phyloP scores from a whole-genome alignment of 2,797 vertebrate species.

The Tarsius wallacei region DNA sequence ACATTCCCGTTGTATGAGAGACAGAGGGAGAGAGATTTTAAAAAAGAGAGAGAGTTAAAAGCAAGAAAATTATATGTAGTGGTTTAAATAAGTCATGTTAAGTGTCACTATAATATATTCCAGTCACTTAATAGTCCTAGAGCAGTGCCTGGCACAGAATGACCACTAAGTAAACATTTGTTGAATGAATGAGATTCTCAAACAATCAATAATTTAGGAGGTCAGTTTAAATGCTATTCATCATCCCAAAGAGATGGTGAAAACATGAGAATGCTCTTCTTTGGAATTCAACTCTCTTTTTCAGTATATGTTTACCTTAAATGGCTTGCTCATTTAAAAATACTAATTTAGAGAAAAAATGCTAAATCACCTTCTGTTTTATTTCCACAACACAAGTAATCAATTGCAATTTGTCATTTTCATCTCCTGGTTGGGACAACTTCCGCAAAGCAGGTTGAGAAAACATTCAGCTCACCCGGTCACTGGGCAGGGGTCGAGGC shows the following conservation, averaged over 20 bases:
- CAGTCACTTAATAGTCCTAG: background rate
- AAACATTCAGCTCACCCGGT: background rate
- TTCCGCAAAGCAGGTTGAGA: background rate
- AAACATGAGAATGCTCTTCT: background rate
- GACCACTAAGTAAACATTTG: background rate
- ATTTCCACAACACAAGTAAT: background rate
- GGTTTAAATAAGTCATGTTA: background rate
- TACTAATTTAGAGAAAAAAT: background rate
- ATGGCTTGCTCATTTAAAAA: background rate
- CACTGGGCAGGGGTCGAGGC: background rate
- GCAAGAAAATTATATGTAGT: background rate
- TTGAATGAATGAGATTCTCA: background rate
- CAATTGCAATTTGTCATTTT: background rate
- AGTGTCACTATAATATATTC: background rate
- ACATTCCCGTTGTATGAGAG: background rate
- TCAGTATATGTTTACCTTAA: background rate
- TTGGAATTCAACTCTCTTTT: background rate
- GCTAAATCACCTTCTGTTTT: background rate
- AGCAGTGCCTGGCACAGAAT: background rate
- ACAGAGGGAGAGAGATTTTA: background rate
- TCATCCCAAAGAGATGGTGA: background rate
- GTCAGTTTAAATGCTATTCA: background rate
- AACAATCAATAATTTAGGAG: background rate
- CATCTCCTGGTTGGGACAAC: background rate
- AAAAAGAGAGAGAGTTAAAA: background rate